phyloP scores from a whole-genome alignment of 2,797 vertebrate species.

The Sarcophilus harrisii region DNA sequence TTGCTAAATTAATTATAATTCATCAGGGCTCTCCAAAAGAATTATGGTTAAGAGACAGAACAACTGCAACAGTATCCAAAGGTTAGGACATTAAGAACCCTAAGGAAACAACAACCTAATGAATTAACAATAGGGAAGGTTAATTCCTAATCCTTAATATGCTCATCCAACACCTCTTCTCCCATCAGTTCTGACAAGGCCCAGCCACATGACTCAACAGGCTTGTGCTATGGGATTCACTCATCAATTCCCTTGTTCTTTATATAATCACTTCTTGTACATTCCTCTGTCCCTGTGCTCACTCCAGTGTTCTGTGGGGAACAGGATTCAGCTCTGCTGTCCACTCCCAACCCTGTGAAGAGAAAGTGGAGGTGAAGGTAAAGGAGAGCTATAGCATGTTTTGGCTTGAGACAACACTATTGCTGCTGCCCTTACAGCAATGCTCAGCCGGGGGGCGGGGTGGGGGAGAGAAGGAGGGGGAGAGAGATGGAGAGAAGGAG shows the following conservation, averaged over 20 bases:
- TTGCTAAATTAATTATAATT: constrained; percentile 12
- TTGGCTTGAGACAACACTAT: no score
- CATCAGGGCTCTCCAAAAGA: constrained; percentile 4
- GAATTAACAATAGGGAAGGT: no score
- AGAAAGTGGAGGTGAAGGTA: not conserved
- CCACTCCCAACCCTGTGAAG: not conserved
- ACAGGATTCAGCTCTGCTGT: not conserved
- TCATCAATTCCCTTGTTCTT: not conserved
- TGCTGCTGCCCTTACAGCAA: no score
- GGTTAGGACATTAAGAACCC: not conserved
- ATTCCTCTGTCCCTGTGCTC: not conserved
- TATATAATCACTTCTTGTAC: not conserved
- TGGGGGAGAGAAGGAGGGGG: no score
- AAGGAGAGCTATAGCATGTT: not conserved
- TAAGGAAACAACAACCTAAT: not conserved
- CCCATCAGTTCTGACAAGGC: not conserved
- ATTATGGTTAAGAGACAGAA: not conserved
- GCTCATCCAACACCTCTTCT: not conserved
- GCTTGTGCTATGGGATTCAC: not conserved
- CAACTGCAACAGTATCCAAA: not conserved
- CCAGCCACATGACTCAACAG: not conserved
- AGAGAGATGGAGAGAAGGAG: no score
- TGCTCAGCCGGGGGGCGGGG: no score
- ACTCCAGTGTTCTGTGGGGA: not conserved
- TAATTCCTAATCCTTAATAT: not conserved